phyloP scores from a whole-genome alignment of 2,797 vertebrate species.

The Pseudochirops corinnae region DNA sequence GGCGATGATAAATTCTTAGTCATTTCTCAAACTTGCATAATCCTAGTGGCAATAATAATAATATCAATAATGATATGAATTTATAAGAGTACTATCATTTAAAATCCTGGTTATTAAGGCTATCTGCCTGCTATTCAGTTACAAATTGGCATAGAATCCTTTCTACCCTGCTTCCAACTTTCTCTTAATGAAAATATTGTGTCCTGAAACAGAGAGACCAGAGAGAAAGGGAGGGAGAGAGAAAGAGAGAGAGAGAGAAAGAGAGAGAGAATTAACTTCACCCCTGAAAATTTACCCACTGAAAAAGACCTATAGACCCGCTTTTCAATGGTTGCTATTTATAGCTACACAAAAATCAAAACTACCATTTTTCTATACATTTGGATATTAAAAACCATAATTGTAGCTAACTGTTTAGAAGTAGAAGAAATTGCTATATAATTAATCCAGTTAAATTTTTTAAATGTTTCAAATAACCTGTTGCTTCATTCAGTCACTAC shows the following conservation, averaged over 20 bases:
- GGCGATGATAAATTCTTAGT: neutral
- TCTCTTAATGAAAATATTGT: neutral
- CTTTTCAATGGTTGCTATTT: slow-evolving; percentile 19
- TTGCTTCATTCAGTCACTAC: neutral
- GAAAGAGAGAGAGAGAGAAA: no score
- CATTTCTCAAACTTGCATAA: neutral
- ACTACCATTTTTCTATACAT: slow-evolving; percentile 9
- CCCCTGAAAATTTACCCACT: slow-evolving; percentile 27
- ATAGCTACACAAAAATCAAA: neutral
- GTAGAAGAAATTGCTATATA: neutral
- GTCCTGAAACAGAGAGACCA: neutral
- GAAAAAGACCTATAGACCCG: neutral
- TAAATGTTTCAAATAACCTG: slow-evolving; percentile 21
- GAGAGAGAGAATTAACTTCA: neutral
- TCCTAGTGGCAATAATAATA: neutral
- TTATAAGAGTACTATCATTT: neutral
- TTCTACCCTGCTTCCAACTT: neutral
- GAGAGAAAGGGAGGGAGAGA: no score
- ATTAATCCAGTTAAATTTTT: slow-evolving; percentile 39
- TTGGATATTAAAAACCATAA: neutral
- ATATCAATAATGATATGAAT: neutral
- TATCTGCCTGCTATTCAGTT: neutral
- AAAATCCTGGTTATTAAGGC: neutral
- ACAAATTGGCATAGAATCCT: neutral
- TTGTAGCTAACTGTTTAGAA: neutral